Conservation (phyloP, 2,888 invertebrate genomes). For the Drosophila macrospina region DNA sequence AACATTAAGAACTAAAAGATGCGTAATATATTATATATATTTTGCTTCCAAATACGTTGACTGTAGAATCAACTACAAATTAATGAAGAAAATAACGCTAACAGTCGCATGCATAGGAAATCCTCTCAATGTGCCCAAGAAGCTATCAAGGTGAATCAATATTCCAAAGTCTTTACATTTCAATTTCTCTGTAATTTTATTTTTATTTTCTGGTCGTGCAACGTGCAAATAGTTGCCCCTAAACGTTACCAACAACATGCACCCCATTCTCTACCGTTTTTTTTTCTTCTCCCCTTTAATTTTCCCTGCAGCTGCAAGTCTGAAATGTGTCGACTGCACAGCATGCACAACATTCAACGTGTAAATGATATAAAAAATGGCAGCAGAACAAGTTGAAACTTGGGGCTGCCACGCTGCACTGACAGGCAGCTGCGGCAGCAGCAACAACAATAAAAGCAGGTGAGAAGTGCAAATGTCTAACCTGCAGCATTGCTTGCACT, state of each 20-base stretch:
- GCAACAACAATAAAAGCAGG: slow-evolving; percentile 40
- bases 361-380: slow-evolving; percentile 73
- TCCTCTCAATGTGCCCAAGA: background rate
- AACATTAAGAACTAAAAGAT: no score
- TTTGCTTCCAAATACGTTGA: no score
- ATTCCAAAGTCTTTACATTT: slow-evolving; percentile 31
- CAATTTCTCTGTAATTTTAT: slow-evolving; percentile 28
- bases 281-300: no score
- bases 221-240: slow-evolving; percentile 23
- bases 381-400: slow-evolving; percentile 18
- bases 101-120: background rate
- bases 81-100: background rate
- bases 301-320: slow-evolving; percentile 7
- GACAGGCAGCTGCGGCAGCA: slow-evolving; percentile 27
- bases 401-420: slow-evolving; percentile 44
- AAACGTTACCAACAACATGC: slow-evolving; percentile 36
- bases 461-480: slow-evolving; percentile 66
- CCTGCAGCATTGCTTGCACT: slow-evolving; percentile 42
- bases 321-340: no score
- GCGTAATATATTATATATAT: no score
- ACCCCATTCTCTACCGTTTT: slow-evolving; percentile 9
- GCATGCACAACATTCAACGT: no score
- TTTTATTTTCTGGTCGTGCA: slow-evolving; percentile 15
- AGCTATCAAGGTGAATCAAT: slow-evolving; percentile 12
- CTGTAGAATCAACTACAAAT: background rate